Percentiles rank a stretch among this genome's conserved stretches.
phyloP scores from a whole-genome alignment of 2,113 vertebrate genomes.

The Eretmochelys imbricata region DNA sequence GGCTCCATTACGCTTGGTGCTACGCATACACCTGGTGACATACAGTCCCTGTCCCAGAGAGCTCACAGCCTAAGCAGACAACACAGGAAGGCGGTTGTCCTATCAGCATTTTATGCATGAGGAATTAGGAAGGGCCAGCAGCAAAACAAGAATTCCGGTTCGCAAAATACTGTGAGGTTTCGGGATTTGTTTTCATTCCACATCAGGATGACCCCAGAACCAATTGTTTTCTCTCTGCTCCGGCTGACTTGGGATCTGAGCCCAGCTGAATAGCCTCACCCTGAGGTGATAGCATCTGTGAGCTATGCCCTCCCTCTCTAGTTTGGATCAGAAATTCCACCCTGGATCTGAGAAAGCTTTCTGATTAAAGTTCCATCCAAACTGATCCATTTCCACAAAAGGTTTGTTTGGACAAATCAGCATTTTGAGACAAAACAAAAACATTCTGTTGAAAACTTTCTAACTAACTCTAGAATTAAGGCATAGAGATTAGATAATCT shows the following conservation, averaged over 20 bases:
- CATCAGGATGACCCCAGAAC: neutral
- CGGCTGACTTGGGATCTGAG: neutral
- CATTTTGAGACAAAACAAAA: neutral
- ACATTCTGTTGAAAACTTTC: neutral
- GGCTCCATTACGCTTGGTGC: neutral
- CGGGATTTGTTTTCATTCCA: neutral
- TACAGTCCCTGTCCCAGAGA: neutral
- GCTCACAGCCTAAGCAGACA: neutral
- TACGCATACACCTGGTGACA: neutral
- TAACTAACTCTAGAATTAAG: neutral
- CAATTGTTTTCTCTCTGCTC: neutral
- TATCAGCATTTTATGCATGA: accelerated
- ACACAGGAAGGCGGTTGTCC: accelerated
- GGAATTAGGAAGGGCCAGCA: neutral
- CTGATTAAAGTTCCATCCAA: neutral
- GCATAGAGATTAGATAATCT: neutral
- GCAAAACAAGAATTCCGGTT: neutral
- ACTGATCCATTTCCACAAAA: neutral
- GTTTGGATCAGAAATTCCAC: neutral
- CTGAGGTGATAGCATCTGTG: neutral
- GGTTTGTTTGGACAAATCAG: neutral
- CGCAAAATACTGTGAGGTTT: neutral
- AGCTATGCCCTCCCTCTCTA: neutral
- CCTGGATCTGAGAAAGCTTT: neutral
- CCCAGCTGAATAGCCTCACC: neutral